These are phyloP conservation scores for Netelia inedita DNA, from an alignment of 2,888 invertebrate genomes.

Conservation along the genomic window DNA sequence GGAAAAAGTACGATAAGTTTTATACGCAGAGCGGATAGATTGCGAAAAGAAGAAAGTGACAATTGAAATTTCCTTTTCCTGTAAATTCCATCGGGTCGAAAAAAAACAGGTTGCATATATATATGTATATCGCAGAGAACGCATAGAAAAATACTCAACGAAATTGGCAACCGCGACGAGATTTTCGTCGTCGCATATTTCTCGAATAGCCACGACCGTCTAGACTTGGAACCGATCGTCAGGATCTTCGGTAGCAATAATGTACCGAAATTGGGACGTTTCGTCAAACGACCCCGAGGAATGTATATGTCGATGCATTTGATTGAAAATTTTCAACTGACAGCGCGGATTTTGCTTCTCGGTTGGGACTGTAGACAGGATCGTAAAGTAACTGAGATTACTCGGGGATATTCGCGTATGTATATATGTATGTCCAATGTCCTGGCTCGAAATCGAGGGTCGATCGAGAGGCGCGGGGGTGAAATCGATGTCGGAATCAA, in stretches of 20 bases:
- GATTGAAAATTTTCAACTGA: constrained; percentile 25
- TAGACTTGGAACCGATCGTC: constrained; percentile 12
- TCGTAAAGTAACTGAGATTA: constrained; percentile 34
- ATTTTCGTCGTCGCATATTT: constrained; percentile 3
- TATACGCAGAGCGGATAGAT: too few relatives aligned
- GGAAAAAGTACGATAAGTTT: too few relatives aligned
- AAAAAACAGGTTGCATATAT: too few relatives aligned
- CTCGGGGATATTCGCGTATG: background rate
- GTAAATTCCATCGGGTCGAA: too few relatives aligned
- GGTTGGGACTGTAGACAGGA: background rate
- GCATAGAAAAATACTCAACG: too few relatives aligned
- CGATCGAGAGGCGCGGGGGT: too few relatives aligned
- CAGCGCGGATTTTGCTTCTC: constrained; percentile 22
- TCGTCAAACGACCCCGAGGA: constrained; percentile 18
- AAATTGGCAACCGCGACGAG: too few relatives aligned
- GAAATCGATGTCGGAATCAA: too few relatives aligned
- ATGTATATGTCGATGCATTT: background rate
- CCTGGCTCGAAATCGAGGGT: constrained; percentile 6
- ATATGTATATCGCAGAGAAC: too few relatives aligned
- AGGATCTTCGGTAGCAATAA: constrained; percentile 19
- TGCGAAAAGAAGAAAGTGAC: too few relatives aligned
- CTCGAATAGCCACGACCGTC: constrained; percentile 6
- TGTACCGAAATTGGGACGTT: constrained; percentile 15
- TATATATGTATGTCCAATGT: too few relatives aligned
- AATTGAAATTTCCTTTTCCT: too few relatives aligned